Base-by-base conservation (phyloP, 2,888 invertebrate species). In the Callimorpha dominula region DNA sequence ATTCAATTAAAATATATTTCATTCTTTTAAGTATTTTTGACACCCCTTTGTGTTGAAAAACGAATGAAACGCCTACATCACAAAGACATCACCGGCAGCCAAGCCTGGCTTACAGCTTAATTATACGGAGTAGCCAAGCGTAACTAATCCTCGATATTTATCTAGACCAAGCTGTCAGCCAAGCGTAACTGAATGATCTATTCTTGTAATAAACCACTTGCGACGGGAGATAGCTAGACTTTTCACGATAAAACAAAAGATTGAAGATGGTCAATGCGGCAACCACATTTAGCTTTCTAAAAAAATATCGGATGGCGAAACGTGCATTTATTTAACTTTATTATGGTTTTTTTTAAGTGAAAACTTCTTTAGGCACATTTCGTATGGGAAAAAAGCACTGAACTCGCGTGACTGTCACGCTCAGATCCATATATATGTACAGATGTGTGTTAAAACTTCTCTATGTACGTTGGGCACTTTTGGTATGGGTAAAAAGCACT, bases 131-230 rank as follows among this genome's bases (percentile, higher is more conserved):
- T 72, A 71, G 72, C 65, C 66, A 20, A 60, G 60, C 68, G 74
- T 46, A 68, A 71, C 72, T 81, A 72, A 83, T 72, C 78, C 63
- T 74, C 66, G 42, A 73, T 78, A n/a, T 65, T 70, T 72, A 69
- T 81, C 73, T 75, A 73, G 69, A 72, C 72, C 57, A 50, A 68
- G 60, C 52, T 62, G 64, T 70, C 52, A 49, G 65, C n/a, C 49
- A 42, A n/a, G 54, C 15, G 68, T 57, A 49, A 57, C 57, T 64
- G 17, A 68, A 57, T 64, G 52, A 68, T 68, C 14, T 43, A 46
- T 64, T 57, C 64, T 52, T 54, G 42, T 70, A 70, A 20, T 43
- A 43, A 43, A 43, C 46, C 57, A 46, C 4, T 60, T 43, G 60
- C 60, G 60, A 68, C 31, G 15, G 46, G 49, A 42, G 31, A 31